Conservation (phyloP, 1,140 invertebrate species). For the Carposina sasakii region DNA sequence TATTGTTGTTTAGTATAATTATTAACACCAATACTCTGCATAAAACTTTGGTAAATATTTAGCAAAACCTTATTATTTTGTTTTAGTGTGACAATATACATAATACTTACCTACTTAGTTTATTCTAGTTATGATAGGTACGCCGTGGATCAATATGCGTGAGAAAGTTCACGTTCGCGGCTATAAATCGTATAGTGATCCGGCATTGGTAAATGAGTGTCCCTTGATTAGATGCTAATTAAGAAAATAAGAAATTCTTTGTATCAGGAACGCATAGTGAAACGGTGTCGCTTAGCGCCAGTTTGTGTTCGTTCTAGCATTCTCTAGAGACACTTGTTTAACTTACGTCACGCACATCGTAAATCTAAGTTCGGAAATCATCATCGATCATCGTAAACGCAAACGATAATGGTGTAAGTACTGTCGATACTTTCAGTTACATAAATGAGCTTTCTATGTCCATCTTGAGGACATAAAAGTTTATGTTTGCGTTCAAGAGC, state of each 20-base stretch:
- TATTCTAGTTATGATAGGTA: no score
- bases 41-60: no score
- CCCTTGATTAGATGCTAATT: conserved; percentile 62
- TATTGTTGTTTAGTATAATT: no score
- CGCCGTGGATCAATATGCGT: no score
- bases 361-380: conserved; percentile 41
- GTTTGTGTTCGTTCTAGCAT: conserved; percentile 19
- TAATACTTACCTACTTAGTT: no score
- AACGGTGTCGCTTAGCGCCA: conserved; percentile 32
- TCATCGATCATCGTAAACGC: conserved; percentile 54
- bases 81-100: no score
- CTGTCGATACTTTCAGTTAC: conserved; percentile 51
- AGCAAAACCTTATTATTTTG: no score
- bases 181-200: conserved; percentile 53
- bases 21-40: no score
- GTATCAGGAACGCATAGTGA: conserved; percentile 24
- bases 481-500: no score
- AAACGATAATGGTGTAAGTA: conserved; percentile 34
- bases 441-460: conserved; percentile 64
- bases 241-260: conserved; percentile 52
- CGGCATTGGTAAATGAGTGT: conserved; percentile 52
- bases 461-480: conserved; percentile 2
- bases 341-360: conserved; percentile 30
- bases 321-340: conserved; percentile 17
- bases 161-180: conserved; percentile 45